Evolutionary conservation across 2,888 invertebrate genomes (phyloP).

Genomic region (Tachina grossa): DNA sequence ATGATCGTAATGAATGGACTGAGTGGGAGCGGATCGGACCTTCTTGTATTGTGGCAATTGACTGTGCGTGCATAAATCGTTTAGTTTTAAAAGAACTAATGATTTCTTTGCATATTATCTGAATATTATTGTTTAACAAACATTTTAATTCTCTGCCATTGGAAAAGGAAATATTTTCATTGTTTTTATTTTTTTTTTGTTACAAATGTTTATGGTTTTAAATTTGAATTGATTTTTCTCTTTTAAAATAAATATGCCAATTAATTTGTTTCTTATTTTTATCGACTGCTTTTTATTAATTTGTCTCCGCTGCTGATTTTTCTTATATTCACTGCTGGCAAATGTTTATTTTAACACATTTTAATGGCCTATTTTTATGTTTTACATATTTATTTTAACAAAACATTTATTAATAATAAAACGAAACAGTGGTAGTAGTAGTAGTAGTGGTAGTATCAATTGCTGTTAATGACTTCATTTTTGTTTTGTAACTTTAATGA

Average conservation of each 20-base stretch:
- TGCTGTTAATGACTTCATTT: slow-evolving; percentile 43
- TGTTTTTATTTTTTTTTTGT: neutral
- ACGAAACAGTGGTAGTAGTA: neutral
- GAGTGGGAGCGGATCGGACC: no score
- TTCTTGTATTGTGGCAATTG: slow-evolving; percentile 16
- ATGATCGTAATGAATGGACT: slow-evolving; percentile 32
- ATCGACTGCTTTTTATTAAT: neutral
- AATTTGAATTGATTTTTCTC: neutral
- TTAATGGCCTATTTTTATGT: slow-evolving; percentile 47
- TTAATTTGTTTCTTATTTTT: slow-evolving; percentile 17
- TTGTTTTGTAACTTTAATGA: slow-evolving; percentile 43
- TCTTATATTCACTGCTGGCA: neutral
- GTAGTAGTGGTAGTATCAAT: slow-evolving; percentile 28
- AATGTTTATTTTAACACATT: slow-evolving; percentile 55
- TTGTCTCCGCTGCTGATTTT: slow-evolving; percentile 21
- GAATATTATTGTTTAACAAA: slow-evolving; percentile 17
- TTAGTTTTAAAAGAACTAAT: slow-evolving; percentile 57
- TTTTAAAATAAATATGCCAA: neutral
- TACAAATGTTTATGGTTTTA: neutral
- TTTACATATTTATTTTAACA: slow-evolving; percentile 60
- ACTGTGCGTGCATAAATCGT: slow-evolving; percentile 66
- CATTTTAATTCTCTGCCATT: slow-evolving; percentile 8
- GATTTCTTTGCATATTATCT: slow-evolving; percentile 6
- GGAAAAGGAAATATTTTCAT: neutral
- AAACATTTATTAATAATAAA: slow-evolving; percentile 59